These are phyloP conservation scores for Sycobia sp. DNA, from an alignment of 1,140 invertebrate species.

Conservation along the genomic window DNA sequence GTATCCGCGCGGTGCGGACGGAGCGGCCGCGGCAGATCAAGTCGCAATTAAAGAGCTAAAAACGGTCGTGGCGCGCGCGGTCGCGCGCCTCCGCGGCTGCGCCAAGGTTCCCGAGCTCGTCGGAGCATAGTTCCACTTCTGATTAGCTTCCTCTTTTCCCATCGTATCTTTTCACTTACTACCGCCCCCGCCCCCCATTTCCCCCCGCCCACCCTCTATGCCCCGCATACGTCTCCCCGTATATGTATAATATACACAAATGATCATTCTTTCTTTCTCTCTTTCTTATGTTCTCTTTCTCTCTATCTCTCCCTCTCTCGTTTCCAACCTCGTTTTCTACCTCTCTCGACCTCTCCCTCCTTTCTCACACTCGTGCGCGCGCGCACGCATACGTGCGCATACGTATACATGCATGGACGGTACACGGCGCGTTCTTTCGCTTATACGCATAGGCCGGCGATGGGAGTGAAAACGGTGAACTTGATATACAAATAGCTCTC, in stretches of 20 bases:
- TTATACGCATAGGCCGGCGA: no score
- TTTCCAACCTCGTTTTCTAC: neutral
- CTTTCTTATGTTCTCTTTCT: no score
- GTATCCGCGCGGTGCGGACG: no score
- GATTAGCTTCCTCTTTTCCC: slow-evolving; percentile 63
- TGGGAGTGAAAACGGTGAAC: no score
- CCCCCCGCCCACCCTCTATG: slow-evolving; percentile 14
- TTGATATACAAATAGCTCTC: no score
- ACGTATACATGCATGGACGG: no score
- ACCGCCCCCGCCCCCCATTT: slow-evolving; percentile 15
- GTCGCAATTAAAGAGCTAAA: slow-evolving; percentile 61
- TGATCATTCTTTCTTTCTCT: slow-evolving; percentile 28
- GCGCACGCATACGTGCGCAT: no score
- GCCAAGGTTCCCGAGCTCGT: slow-evolving; percentile 55
- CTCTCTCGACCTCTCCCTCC: slow-evolving; percentile 2
- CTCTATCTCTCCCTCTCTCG: neutral
- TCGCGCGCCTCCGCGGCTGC: no score
- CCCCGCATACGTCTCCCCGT: no score
- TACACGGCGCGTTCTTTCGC: no score
- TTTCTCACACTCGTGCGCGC: no score
- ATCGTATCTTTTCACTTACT: slow-evolving; percentile 59
- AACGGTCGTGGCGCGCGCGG: slow-evolving; percentile 48
- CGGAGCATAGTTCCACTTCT: slow-evolving; percentile 61
- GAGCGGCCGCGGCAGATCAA: slow-evolving; percentile 40
- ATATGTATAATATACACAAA: no score